Evolutionary conservation across 2,888 invertebrate species (phyloP), one percentile per base, ranked within the genome.

Genomic region (Graphium colonna): DNA sequence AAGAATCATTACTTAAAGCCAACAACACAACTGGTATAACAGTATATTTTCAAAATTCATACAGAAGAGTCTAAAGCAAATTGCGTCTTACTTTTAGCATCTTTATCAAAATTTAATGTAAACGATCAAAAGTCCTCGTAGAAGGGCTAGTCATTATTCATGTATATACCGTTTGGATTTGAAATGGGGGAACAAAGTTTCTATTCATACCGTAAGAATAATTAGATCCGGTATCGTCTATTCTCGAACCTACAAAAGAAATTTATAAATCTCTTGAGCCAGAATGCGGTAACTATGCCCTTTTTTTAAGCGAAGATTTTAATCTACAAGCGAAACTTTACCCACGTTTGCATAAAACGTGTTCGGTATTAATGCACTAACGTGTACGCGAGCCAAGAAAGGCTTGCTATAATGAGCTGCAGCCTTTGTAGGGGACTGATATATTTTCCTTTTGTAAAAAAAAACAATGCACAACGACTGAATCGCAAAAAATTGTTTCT

Each of bases 361-460:
- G 18, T 28, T 36, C 31, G 8, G 31, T 38, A 44, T 54, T 54
- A 49, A 54, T 44, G 44, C 49, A 21, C 21, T 45, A 53, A 49
- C 39, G 44, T 48, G 53, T 53, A 40, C 15, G 38, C 42, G 38
- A 48, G 52, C 31, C 53, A 54, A 54, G 53, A 40, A 54, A 54
- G 15, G 43, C 53, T 48, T 48, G 43, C 38, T 45, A 39, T 55
- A 55, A 55, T 55, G 50, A 55, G 54, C 50, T 55, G 18, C 47
- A 36, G 52, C 46, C 54, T 55, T 55, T 55, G 54, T 55, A 39
- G 50, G 17, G 46, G 36, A 13, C 54, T 50, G 26, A 50, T 50
- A 55, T 55, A 55, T 55, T 46, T 55, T 40, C 49, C 54, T 55
- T 55, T 55, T 50, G 50, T 45, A 31, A 41, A 33, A 49, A 52